Base-by-base conservation (phyloP, 2,797 vertebrate species). In the Melanotaenia trifasciata region DNA sequence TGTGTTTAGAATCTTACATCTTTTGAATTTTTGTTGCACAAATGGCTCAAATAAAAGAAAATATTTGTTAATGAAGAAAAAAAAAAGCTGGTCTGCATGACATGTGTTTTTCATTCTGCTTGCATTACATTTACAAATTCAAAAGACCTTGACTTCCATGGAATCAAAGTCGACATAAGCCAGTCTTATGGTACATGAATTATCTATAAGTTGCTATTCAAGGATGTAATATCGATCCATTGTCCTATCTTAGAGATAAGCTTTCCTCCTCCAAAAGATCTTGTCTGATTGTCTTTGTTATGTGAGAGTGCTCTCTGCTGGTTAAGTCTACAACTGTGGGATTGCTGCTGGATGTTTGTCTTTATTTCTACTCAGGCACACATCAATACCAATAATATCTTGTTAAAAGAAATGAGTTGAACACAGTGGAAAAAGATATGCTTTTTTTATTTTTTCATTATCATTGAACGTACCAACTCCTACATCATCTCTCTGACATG, bases 281-380 rank as follows among this genome's bases (percentile, higher is more conserved):
- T 16, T 0, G 0, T 53, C 3, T 24, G 4, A 38, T 56, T 40
- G 1, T 47, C 47, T 78, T 22, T 5, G 63, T 64, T 18, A 65
- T 76, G 47, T 74, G 73, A 78, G 18, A 61, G 28, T 73, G 85
- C 88, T 40, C 83, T 77, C 92, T 90, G 45, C 72, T 90, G 92
- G 87, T 58, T 8, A 24, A 14, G 40, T 63, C 0, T 3, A 40
- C 51, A 66, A 73, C 28, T 7, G 51, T 30, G 26, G 1, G 2
- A 63, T 14, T 12, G 1, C 1, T 11, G 60, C 16, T 63, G 35
- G 30, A 35, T 14, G 32, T 10, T 30, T 16, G 1, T 58, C 45
- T 38, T 0, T 56, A 4, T 50, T 60, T 11, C 24, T 22, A 8
- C 40, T 56, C 4, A 13, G 11, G 4, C 54, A 20, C 12, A 18